Conservation (phyloP, 1,140 invertebrate species). For the Stegodyphus mimosarum region DNA sequence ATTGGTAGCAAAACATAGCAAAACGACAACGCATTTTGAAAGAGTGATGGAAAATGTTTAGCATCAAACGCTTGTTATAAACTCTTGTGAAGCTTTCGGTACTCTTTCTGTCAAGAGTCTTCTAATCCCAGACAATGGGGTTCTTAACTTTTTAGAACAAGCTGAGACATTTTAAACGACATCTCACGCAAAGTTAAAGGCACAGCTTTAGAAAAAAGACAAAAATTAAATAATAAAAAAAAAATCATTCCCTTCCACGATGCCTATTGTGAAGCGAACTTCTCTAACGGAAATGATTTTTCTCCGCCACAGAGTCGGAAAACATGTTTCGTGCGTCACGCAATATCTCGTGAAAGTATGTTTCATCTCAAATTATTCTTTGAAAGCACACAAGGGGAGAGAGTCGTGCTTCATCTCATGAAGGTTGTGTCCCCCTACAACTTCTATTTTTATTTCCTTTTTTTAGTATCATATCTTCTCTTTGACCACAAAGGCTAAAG, state of each 20-base stretch:
- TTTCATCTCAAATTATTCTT: constrained; percentile 60
- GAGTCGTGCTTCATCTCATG: constrained; percentile 52
- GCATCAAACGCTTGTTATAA: neutral
- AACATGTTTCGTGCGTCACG: constrained; percentile 51
- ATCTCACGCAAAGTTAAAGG: constrained; percentile 47
- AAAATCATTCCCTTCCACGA: constrained; percentile 16
- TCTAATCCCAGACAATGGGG: neutral
- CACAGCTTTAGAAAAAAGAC: constrained; percentile 29
- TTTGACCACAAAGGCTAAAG: constrained; percentile 10
- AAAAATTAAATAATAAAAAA: constrained; percentile 57
- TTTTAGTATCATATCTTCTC: constrained; percentile 5
- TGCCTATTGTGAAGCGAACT: constrained; percentile 50
- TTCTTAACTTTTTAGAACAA: neutral
- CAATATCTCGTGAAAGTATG: constrained; percentile 55
- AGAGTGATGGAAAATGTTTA: too few relatives aligned
- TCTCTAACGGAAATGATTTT: constrained; percentile 57
- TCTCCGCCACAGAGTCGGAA: constrained; percentile 51
- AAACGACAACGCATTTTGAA: too few relatives aligned
- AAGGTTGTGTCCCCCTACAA: constrained; percentile 21
- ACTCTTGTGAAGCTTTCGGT: neutral
- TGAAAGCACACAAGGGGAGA: constrained; percentile 36
- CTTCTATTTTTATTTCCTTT: constrained; percentile 7
- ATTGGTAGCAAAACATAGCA: too few relatives aligned
- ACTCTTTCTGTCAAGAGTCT: neutral
- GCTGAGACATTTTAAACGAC: constrained; percentile 29